Conservation (phyloP, 2,797 vertebrate species). For the Sternotherus odoratus region DNA sequence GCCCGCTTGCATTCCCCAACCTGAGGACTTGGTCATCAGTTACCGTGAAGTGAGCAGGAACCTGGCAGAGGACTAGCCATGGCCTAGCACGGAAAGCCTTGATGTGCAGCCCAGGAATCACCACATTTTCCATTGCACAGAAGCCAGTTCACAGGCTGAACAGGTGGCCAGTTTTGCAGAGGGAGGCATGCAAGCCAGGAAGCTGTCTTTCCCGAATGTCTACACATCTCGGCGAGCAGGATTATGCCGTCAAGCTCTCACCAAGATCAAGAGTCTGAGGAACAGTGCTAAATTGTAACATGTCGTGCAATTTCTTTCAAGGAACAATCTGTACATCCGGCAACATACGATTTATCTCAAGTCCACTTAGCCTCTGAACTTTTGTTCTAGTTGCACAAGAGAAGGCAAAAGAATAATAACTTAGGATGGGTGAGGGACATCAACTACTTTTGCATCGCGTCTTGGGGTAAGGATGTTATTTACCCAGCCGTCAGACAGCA, state of each 20-base stretch:
- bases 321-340: neutral
- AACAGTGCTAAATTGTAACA: neutral
- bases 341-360: neutral
- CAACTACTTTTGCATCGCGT: neutral
- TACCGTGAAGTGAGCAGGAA: neutral
- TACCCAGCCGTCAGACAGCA: neutral
- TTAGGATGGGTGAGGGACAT: neutral
- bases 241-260: neutral
- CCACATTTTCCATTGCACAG: neutral
- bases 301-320: neutral
- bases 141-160: neutral
- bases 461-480: neutral
- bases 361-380: constrained; percentile 43
- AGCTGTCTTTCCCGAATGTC: neutral
- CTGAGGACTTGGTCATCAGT: neutral
- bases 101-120: neutral
- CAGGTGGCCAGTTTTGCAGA: neutral
- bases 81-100: neutral
- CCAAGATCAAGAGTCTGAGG: neutral
- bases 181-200: neutral
- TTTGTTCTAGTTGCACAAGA: neutral
- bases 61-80: neutral
- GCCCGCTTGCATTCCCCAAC: neutral
- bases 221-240: neutral
- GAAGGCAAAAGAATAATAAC: constrained; percentile 13